Evolutionary conservation across 2,888 invertebrate species (phyloP), one percentile per base, ranked within the genome.

Genomic region (Yponomeuta plumbellus): DNA sequence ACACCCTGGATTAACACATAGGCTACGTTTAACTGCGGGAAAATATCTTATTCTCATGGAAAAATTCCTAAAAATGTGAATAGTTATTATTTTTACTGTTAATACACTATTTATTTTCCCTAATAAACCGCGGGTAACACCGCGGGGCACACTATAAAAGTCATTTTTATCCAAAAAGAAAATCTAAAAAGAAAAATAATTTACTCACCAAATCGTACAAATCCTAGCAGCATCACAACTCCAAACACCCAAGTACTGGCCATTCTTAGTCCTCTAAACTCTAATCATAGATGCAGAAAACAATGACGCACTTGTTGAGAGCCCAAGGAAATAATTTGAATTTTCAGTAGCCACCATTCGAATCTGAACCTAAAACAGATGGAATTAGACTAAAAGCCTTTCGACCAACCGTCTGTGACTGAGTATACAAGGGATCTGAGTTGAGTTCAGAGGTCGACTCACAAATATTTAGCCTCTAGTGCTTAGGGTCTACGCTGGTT

Each of bases 131-230:
- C n/a, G n/a, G n/a, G n/a, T n/a, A n/a, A n/a, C n/a, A n/a, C n/a
- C n/a, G n/a, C n/a, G n/a, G n/a, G n/a, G n/a, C n/a, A n/a, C n/a
- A n/a, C n/a, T n/a, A n/a, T n/a, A 26, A 34, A 34, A 34, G 8
- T 5, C 5, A 4, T 34, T 34, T 34, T 34, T 34, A n/a, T n/a
- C n/a, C n/a, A n/a, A n/a, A n/a, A n/a, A n/a, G 5, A 8, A 17
- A 17, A 8, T 52, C 13, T 52, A 52, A 52, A 34, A 39, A n/a
- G n/a, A 34, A 68, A 65, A 65, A 64, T n/a, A n/a, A n/a, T n/a
- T 40, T 21, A 83, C 85, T 76, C 73, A 86, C 86, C 85, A 72
- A 77, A 77, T 66, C 76, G 67, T 57, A 84, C 70, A 34, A 83
- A 73, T 71, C 81, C 84, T 68, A 76, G 77, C 39, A 85, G 71